phyloP scores from a whole-genome alignment of 2,888 invertebrate species.

The Malacosoma neustria region DNA sequence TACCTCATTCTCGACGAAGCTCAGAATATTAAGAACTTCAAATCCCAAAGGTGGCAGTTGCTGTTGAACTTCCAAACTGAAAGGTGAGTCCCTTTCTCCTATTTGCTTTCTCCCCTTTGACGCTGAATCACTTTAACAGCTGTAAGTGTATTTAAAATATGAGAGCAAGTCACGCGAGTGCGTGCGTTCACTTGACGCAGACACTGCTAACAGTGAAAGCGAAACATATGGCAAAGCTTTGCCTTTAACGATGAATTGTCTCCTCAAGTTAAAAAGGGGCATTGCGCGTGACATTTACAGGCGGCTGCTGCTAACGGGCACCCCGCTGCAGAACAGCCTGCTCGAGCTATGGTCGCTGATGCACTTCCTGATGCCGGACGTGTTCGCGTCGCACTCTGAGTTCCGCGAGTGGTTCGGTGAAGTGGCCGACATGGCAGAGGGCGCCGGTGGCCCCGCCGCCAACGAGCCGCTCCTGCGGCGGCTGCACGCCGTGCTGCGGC shows the following conservation, averaged over 20 bases:
- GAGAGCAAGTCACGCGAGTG: no score
- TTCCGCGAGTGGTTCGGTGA: constrained; percentile 99
- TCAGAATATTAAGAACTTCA: constrained; percentile 99
- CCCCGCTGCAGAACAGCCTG: constrained; percentile 95
- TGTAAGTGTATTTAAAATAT: no score
- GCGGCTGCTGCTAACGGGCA: constrained; percentile 93
- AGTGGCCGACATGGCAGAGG: constrained; percentile 77
- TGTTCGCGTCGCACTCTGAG: constrained; percentile 96
- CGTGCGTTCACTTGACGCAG: no score
- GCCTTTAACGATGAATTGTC: no score
- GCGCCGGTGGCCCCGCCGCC: constrained; percentile 32
- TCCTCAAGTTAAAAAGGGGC: no score
- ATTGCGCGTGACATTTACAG: no score
- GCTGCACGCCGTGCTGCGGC: constrained; percentile 82
- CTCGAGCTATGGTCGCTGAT: constrained; percentile 98
- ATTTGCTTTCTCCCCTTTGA: neutral
- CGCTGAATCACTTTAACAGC: no score
- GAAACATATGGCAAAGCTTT: no score
- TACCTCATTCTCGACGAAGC: constrained; percentile 98
- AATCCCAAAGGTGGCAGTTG: constrained; percentile 98
- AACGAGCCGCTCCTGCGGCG: constrained; percentile 50
- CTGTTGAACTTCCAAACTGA: constrained; percentile 95
- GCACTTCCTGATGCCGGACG: constrained; percentile 98
- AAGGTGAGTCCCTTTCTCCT: constrained; percentile 71
- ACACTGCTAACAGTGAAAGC: no score